A percentile compares a stretch with the other conserved stretches of the same genome.
Conservation (phyloP, 92 coral and sea anemone genomes). For the Desmophyllum pertusum region DNA sequence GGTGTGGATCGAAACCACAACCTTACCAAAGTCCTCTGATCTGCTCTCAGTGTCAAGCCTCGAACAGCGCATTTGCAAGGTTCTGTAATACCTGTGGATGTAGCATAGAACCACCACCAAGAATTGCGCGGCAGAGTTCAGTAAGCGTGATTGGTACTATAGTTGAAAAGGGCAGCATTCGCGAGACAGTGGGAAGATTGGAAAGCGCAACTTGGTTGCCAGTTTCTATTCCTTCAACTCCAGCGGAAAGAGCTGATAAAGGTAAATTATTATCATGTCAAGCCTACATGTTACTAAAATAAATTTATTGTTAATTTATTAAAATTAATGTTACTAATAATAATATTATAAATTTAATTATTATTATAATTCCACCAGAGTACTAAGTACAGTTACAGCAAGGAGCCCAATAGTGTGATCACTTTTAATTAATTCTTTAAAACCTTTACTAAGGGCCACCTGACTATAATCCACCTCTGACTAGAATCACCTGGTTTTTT, state of each 20-base stretch:
- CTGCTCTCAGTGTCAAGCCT: slow-evolving; percentile 86
- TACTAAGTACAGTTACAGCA: too few relatives aligned
- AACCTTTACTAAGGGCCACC: too few relatives aligned
- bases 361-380: too few relatives aligned
- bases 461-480: too few relatives aligned
- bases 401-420: too few relatives aligned
- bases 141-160: slow-evolving; percentile 89
- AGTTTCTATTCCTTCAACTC: slow-evolving; percentile 78
- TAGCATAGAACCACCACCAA: slow-evolving; percentile 92
- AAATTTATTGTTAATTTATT: too few relatives aligned
- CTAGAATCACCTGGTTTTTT: too few relatives aligned
- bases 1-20: slow-evolving; percentile 95
- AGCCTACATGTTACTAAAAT: not conserved
- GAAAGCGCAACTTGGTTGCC: slow-evolving; percentile 92
- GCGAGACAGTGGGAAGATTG: slow-evolving; percentile 53
- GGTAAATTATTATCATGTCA: slow-evolving; percentile 33
- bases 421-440: too few relatives aligned
- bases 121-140: slow-evolving; percentile 70
- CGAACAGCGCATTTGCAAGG: slow-evolving; percentile 80
- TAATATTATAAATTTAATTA: too few relatives aligned
- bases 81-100: slow-evolving; percentile 94
- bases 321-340: too few relatives aligned
- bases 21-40: slow-evolving; percentile 74
- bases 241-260: slow-evolving; percentile 86
- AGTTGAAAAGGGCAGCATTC: slow-evolving; percentile 85